Evolutionary conservation across 2,797 vertebrate genomes (phyloP), one percentile per base, ranked within the genome.

Genomic region (Acanthurus lineatus): DNA sequence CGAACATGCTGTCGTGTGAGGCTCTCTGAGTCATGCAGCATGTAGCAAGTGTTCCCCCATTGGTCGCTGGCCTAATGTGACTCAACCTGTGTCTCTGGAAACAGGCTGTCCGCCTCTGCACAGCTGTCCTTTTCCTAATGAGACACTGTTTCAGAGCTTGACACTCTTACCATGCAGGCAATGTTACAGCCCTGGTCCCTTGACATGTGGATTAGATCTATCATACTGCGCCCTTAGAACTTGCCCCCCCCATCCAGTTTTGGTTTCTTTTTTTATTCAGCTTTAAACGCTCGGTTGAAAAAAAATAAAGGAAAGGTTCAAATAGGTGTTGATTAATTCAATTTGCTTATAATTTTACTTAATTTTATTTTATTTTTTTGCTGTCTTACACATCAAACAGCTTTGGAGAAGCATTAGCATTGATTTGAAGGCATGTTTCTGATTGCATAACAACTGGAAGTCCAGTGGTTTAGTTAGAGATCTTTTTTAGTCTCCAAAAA

Each of bases 51-150:
- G 77, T 78, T 85, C 73, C 79, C 79, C 15, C 54, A 63, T 77
- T 79, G 84, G 72, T 73, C 28, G 19, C 38, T 77, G 76, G 56
- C 82, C 77, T 54, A 69, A 63, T 76, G 73, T 84, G 91, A 90
- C 49, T 91, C 84, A 88, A 83, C 77, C 56, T 54, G 84, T 73
- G 86, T 86, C 86, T 86, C 74, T 86, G 86, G 85, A 86, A 89
- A 89, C 80, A 89, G 87, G 76, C 83, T 91, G 88, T 91, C 91
- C 85, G 85, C 91, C 88, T 86, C 89, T 90, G 90, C 89, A 79
- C 86, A 93, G 86, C 90, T 93, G 91, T 89, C 87, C 86, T 81
- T 79, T 40, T 81, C 42, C 86, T 92, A 92, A 94, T 92, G 89
- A 93, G 90, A 90, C 56, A 58, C 82, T 73, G 71, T 77, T 74